Percentiles rank a stretch among this genome's conserved stretches.
Conservation (phyloP, 2,113 vertebrate species). For the Ctenomys sociabilis region DNA sequence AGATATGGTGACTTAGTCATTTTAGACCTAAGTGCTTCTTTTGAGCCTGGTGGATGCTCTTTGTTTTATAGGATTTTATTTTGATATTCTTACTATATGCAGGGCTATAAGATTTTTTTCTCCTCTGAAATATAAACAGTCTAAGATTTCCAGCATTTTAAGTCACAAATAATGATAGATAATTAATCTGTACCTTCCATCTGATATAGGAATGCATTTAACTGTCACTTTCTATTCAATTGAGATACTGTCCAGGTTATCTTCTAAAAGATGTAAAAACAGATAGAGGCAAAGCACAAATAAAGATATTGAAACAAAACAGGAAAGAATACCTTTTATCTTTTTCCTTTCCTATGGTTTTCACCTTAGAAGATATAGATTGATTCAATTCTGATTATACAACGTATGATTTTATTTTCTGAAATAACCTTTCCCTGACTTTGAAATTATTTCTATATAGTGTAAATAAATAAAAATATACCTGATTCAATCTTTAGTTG, state of each 20-base stretch:
- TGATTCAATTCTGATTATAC: neutral
- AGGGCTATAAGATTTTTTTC: neutral
- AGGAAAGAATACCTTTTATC: neutral
- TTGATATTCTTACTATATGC: neutral
- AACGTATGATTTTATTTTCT: neutral
- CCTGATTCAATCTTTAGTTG: neutral
- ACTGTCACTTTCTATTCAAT: neutral
- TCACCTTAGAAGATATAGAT: slow-evolving; percentile 23
- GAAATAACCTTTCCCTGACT: neutral
- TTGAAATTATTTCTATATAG: neutral
- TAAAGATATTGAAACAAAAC: neutral
- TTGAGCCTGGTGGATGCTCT: neutral
- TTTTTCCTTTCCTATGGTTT: neutral
- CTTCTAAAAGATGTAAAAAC: neutral
- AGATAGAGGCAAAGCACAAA: neutral
- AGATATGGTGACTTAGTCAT: neutral
- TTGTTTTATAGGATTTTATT: neutral
- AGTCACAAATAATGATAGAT: neutral
- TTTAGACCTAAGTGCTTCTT: neutral
- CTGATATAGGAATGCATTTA: neutral
- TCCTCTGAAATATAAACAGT: neutral
- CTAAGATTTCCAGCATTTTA: neutral
- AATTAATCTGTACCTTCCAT: neutral
- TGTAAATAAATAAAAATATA: neutral
- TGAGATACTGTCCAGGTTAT: neutral